Conservation (phyloP, 2,888 invertebrate genomes). For the Tryphoninae sp. region DNA sequence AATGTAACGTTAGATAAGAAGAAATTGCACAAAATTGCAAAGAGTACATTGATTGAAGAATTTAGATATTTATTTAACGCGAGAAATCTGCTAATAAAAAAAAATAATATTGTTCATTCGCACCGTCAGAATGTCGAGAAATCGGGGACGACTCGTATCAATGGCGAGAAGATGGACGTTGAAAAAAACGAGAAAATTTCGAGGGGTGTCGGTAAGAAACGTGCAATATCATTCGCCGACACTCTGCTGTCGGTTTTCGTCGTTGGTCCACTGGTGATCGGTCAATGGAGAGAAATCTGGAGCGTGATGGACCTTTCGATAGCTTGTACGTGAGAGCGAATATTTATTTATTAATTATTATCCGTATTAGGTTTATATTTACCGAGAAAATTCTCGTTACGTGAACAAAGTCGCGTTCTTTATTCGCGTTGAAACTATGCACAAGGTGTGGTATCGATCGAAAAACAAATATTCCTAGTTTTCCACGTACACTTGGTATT, state of each 20-base stretch:
- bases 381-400: slow-evolving; percentile 43
- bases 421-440: slow-evolving; percentile 37
- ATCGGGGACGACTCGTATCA: too few species aligned
- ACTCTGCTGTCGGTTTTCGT: slow-evolving; percentile 80
- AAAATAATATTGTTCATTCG: too few species aligned
- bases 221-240: slow-evolving; percentile 78
- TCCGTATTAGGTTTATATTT: slow-evolving; percentile 34
- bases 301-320: slow-evolving; percentile 80
- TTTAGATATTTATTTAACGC: too few species aligned
- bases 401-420: slow-evolving; percentile 35
- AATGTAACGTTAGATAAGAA: background rate
- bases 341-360: background rate
- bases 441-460: slow-evolving; percentile 58
- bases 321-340: slow-evolving; percentile 62
- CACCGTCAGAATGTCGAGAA: slow-evolving; percentile 19
- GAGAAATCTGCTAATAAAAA: too few species aligned
- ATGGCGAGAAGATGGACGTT: slow-evolving; percentile 15
- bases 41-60: background rate
- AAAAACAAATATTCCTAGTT: slow-evolving; percentile 47
- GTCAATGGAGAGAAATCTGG: slow-evolving; percentile 84
- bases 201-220: slow-evolving; percentile 65
- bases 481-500: background rate
- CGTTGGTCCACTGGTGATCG: slow-evolving; percentile 82
- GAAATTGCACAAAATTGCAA: background rate
- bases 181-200: slow-evolving; percentile 27